phyloP scores from a whole-genome alignment of 2,888 invertebrate genomes.

The Epistrophe grossulariae region DNA sequence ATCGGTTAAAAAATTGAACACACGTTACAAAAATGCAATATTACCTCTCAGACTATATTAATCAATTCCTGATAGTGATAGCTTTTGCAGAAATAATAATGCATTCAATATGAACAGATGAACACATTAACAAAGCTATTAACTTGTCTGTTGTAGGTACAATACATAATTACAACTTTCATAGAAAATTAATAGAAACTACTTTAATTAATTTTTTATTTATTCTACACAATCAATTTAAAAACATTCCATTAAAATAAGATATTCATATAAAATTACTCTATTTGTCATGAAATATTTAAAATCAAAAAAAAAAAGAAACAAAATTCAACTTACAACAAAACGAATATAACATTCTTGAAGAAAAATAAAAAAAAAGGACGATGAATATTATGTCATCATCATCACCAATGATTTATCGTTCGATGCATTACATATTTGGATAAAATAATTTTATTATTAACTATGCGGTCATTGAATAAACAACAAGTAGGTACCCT shows the following conservation, averaged over 20 bases:
- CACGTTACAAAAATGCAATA: not conserved
- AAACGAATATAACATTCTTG: not conserved
- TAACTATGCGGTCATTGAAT: conserved; percentile 3
- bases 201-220: not conserved
- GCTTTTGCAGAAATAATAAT: not conserved
- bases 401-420: not conserved
- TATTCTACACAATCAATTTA: not conserved
- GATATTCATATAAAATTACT: not conserved
- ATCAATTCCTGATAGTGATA: not conserved
- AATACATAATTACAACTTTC: conserved; percentile 1
- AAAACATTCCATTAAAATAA: not conserved
- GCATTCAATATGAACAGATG: not conserved
- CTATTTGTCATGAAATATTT: not conserved
- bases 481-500: conserved; percentile 6
- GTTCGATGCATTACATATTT: not conserved
- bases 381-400: not conserved
- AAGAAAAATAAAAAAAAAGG: not conserved
- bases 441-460: not conserved
- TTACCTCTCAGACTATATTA: not conserved
- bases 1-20: too few species aligned
- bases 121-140: not conserved
- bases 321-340: conserved; percentile 5
- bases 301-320: not conserved
- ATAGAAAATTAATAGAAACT: not conserved
- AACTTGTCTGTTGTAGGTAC: not conserved